Base-by-base conservation (phyloP, 1,140 invertebrate genomes). In the Condylostylus longicornis region DNA sequence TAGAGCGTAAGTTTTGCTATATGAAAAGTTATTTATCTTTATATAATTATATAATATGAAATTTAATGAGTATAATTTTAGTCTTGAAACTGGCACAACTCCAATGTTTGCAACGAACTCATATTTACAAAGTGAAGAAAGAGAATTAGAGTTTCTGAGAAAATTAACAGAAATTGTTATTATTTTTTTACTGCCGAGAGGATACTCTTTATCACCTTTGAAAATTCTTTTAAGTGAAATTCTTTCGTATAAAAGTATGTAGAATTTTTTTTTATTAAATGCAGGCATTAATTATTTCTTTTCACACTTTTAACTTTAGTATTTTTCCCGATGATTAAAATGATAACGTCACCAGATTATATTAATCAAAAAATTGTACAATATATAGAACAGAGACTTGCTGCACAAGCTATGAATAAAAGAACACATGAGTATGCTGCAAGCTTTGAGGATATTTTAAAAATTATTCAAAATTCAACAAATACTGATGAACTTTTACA, bases 401-500 rank as follows among this genome's bases (percentile, higher is more conserved):
- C 83, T 36, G 70, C 78, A 4, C 72, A 77, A 30, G 81, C 79
- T 10, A 79, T 86, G 58, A 81, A 82, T 42, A 68, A 76, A 30
- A 74, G 77, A 42, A 85, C 80, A 2, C 87, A 87, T 46, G 81
- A 85, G 43, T 86, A 88, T 59, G 82, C 85, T 0, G 81, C 83
- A 40, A 85, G 79, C 12, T 90, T 87, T 57, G 85, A 93, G 58
- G 84, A 89, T 42, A 88, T 90, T 54, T 71, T 90, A 29, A 74
- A 81, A 41, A 74, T 86, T 50, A 88, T 93, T 33, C 79, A 84
- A 45, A 75, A 71, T 42, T 83, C 76, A 27, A 72, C 72, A 45
- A 83, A 85, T 61, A 57, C 88, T 32, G 82, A 88, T 51, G 76
- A 82, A 38, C 64, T 93, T 12, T 85, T 84, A 51, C 74, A 82